phyloP scores from a whole-genome alignment of 2,113 vertebrate species.

The Grus americana region DNA sequence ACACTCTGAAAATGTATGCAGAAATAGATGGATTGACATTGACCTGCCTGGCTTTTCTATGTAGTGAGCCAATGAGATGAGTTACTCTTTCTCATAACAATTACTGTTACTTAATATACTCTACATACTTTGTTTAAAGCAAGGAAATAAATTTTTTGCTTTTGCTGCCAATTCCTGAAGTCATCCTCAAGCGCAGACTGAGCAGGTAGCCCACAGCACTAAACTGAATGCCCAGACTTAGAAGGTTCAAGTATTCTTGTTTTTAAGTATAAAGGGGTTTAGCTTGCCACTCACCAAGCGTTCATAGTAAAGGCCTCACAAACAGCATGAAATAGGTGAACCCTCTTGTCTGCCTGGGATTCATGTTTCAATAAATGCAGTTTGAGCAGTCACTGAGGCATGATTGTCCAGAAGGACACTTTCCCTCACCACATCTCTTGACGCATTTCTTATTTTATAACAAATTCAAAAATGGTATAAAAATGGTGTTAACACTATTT shows the following conservation, averaged over 20 bases:
- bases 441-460: not conserved
- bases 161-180: not conserved
- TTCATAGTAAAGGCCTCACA: not conserved
- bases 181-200: not conserved
- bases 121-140: not conserved
- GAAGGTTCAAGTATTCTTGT: not conserved
- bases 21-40: not conserved
- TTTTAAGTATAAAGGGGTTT: not conserved
- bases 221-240: accelerated
- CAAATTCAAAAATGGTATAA: not conserved
- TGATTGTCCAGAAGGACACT: not conserved
- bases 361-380: not conserved
- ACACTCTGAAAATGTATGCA: not conserved
- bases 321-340: not conserved
- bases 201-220: not conserved
- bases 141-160: not conserved
- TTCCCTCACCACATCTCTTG: not conserved
- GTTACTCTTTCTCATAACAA: not conserved
- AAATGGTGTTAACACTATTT: not conserved
- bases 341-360: not conserved
- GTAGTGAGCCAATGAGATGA: not conserved
- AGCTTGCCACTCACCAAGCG: accelerated
- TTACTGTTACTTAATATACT: not conserved
- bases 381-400: not conserved
- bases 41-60: not conserved